Evolutionary conservation across 2,888 invertebrate genomes (phyloP), one percentile per base, ranked within the genome.

Genomic region (Onchidella celtica): DNA sequence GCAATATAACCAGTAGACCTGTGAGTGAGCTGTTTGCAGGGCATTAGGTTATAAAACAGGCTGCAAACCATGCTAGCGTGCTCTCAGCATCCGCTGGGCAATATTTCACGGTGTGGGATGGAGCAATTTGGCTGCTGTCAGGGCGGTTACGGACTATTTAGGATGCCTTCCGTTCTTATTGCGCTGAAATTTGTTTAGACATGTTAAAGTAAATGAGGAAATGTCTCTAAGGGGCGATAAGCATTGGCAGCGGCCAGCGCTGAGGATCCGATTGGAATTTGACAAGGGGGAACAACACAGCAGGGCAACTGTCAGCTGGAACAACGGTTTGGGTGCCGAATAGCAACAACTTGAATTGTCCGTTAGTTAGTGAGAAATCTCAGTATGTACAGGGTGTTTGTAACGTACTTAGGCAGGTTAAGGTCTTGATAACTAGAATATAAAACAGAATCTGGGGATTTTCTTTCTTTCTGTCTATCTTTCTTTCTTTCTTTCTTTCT

Each of bases 161-260:
- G 69, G 27, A 70, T 65, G 73, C 77, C 80, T 57, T 4, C 47
- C 65, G 70, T 83, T 75, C 65, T 74, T 66, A 66, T 70, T 57
- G 72, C 79, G 63, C 36, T 32, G 69, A 65, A 75, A 83, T 83
- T 83, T 83, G 83, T 79, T 83, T 83, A 83, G 75, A 79, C 70
- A 76, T 69, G 83, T 83, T 83, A 61, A 65, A 79, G 76, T 83
- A 83, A 83, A 83, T 83, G 77, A 75, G 79, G 68, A 75, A 79
- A 75, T 79, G 83, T 75, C 79, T 74, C 83, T 75, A 70, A 75
- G 79, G 76, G 34, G 63, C 63, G 65, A 70, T 72, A 72, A 72
- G 79, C 79, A 83, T 79, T 83, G 11, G 27, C 65, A 32, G 2
- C 3, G 65, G 65, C 17, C 65, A 3, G 29, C 3, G 65, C n/a